Base-by-base conservation (phyloP, 2,888 invertebrate genomes). In the Neocrepidodera transversa region DNA sequence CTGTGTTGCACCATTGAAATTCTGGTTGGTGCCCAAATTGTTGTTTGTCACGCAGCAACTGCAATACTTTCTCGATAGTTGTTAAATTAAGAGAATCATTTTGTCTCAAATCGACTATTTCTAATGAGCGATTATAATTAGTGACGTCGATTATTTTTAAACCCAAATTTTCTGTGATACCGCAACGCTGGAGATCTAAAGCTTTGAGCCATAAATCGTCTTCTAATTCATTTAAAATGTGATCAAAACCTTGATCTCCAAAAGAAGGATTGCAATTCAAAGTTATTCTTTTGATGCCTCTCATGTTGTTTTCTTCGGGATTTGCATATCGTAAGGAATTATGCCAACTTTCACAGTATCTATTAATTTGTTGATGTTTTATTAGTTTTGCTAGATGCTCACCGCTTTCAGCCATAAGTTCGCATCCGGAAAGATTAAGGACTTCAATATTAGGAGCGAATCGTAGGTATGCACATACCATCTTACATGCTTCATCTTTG, bases 181-280 rank as follows among this genome's bases (percentile, higher is more conserved):
- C 90, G 72, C 92, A 92, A 67, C 86, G 84, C 73, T 91, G 91
- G 71, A 91, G 78, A 72, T 92, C 92, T 50, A 92, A 71, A 0
- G 89, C 92, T 80, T 90, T 91, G 16, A 92, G 84, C 92, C 92
- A 92, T 48, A 90, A 82, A 74, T 91, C 92, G 72, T 92, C 92
- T 47, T 87, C 84, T 3, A 92, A 80, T 13, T 88, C 86, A 30
- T 90, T 87, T 0, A 89, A 78, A 28, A 92, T 83, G 14, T 82
- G 77, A 23, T 76, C 72, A 0, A 87, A 79, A 0, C 90, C 92
- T 0, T 80, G 79, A 74, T 92, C 90, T 0, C 87, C 85, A 10
- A 92, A 78, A 60, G 82, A 81, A 0, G 86, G 84, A 78, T 92
- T 92, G 28, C 84, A 84, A 69, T 91, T 90, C 14, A 92, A 72